Percentiles rank a stretch among this genome's conserved stretches.
These are phyloP conservation scores for Amiota communis DNA, from an alignment of 2,888 invertebrate species.

Conservation along the genomic window DNA sequence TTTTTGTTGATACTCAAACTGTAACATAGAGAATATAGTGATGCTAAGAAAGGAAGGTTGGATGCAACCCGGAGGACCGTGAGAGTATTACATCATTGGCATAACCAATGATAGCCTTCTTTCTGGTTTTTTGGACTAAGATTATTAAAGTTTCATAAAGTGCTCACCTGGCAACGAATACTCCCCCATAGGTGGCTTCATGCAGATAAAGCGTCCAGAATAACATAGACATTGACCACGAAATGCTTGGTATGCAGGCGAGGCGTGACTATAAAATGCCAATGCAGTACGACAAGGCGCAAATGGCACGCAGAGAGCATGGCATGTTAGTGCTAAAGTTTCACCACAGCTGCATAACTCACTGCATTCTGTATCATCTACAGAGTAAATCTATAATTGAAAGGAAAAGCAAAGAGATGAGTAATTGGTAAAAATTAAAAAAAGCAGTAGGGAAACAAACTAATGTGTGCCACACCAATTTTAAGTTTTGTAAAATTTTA, in stretches of 20 bases:
- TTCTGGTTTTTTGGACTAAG: too few species aligned
- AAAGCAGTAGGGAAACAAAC: neutral
- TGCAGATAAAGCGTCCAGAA: slow-evolving; percentile 92
- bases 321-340: slow-evolving; percentile 85
- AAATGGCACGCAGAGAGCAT: slow-evolving; percentile 89
- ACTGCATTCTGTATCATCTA: slow-evolving; percentile 91
- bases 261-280: slow-evolving; percentile 92
- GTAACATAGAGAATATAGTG: too few species aligned
- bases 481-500: neutral
- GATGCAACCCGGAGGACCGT: too few species aligned
- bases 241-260: slow-evolving; percentile 91
- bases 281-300: slow-evolving; percentile 90
- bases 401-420: slow-evolving; percentile 17
- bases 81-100: too few species aligned
- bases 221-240: slow-evolving; percentile 92
- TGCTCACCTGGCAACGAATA: slow-evolving; percentile 72
- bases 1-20: too few species aligned
- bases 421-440: neutral
- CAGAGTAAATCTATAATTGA: slow-evolving; percentile 70
- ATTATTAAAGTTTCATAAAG: too few species aligned
- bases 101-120: too few species aligned
- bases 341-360: slow-evolving; percentile 90
- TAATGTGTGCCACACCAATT: neutral
- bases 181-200: slow-evolving; percentile 85
- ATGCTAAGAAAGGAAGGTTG: too few species aligned